Evolutionary conservation across 2,113 vertebrate genomes (phyloP), one percentile per base, ranked within the genome.

Genomic region (Perca flavescens): DNA sequence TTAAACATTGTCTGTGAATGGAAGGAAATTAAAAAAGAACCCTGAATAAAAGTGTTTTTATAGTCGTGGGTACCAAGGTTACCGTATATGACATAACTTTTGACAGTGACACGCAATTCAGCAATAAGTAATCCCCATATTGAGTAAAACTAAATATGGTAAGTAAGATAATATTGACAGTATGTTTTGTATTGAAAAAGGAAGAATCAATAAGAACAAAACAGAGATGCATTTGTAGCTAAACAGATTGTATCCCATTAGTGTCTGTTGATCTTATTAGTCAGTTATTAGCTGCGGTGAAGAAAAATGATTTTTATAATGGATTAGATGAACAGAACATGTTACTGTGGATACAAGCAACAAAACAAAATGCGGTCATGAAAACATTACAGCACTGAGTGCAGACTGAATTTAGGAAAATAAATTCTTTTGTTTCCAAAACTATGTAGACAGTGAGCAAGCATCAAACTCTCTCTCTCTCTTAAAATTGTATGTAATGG

Each of bases 291-390:
- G 25, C 12, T 0, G 1, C 31, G 46, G 36, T 54, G 65, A 71
- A 21, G 58, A 67, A 74, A 77, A 75, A 68, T 62, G 19, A 19
- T 53, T 86, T 43, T 75, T 54, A 65, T 65, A 65, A 75, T 31
- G 57, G 40, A 74, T 82, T 22, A n/a, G 36, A 62, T 67, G 12
- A 76, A 46, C 43, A 54, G 46, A 77, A 3, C 22, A 36, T 25
- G 57, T 74, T 64, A 14, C 63, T 22, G 6, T 65, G 73, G 73
- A 69, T 83, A 77, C 76, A 10, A 72, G 77, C 19, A 67, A 13
- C 56, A 63, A 74, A 76, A 64, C 21, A 65, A 57, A 22, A 31
- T 11, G 13, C 16, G 6, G 25, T 31, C 21, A 36, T 65, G 5
- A 62, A 50, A 67, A 66, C 50, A 46, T 28, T 2, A n/a, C 56